Conservation (phyloP, 2,888 invertebrate genomes). For the Pantelozetes paolii region DNA sequence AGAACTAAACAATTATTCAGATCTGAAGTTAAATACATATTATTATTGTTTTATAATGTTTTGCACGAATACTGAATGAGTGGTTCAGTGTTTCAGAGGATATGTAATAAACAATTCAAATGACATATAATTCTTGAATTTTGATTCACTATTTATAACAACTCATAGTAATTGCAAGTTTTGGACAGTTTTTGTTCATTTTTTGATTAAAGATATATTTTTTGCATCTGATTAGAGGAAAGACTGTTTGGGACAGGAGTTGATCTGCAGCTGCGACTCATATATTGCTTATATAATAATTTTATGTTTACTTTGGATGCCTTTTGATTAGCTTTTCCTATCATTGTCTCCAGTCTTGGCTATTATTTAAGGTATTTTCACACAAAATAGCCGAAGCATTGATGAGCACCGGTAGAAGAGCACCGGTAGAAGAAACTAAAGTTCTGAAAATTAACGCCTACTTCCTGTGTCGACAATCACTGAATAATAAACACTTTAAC, state of each 20-base stretch:
- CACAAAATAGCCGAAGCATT: background rate
- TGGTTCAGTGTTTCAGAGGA: background rate
- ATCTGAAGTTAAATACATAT: slow-evolving; percentile 14
- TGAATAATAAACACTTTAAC: background rate
- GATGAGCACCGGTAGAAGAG: background rate
- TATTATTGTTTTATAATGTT: background rate
- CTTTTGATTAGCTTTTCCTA: slow-evolving; percentile 11
- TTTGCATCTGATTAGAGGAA: background rate
- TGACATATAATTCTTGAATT: background rate
- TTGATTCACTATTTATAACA: background rate
- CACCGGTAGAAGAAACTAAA: background rate
- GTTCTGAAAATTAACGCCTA: slow-evolving; percentile 1
- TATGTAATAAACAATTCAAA: background rate
- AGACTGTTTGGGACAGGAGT: background rate
- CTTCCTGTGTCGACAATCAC: slow-evolving; percentile 13
- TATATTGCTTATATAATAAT: background rate
- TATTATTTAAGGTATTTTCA: background rate
- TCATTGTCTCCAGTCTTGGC: too few species aligned
- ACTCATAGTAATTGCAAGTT: background rate
- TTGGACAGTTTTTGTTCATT: background rate
- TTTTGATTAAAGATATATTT: background rate
- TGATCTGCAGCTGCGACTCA: background rate
- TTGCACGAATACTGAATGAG: background rate
- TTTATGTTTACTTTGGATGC: background rate
- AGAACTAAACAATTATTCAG: slow-evolving; percentile 26